phyloP scores from a whole-genome alignment of 2,797 vertebrate genomes.

The Amblyopsis hoosieri region DNA sequence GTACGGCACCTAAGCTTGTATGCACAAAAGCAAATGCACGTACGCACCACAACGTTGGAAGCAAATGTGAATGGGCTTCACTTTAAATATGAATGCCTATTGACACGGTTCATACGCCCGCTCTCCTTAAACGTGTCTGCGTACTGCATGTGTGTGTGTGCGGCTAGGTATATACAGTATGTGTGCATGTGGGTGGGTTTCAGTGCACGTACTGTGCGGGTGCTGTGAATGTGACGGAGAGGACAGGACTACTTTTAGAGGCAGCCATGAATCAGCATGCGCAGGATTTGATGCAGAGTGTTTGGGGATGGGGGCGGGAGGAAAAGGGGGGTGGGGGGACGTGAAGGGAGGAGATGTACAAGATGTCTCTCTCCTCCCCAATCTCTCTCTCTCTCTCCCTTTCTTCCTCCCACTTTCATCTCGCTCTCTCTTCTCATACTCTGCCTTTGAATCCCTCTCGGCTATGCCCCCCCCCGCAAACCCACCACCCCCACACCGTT shows the following conservation, averaged over 20 bases:
- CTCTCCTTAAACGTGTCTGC: neutral
- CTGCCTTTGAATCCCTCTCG: too few relatives aligned
- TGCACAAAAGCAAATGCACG: too few relatives aligned
- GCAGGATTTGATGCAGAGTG: constrained; percentile 27
- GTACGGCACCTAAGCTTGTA: too few relatives aligned
- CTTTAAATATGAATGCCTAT: too few relatives aligned
- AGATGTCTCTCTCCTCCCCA: neutral
- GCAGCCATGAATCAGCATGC: constrained; percentile 53
- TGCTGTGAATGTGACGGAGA: constrained; percentile 7
- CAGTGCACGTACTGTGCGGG: constrained; percentile 13
- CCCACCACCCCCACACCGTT: too few relatives aligned
- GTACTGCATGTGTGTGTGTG: constrained; percentile 25
- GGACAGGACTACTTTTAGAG: constrained; percentile 17
- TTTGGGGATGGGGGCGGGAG: neutral
- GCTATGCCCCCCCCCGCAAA: neutral
- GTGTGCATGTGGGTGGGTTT: constrained; percentile 1
- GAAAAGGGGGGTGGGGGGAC: neutral
- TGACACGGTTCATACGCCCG: too few relatives aligned
- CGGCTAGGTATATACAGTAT: neutral
- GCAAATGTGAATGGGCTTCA: too few relatives aligned
- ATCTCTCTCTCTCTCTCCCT: neutral
- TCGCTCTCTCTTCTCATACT: too few relatives aligned
- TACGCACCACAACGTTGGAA: too few relatives aligned
- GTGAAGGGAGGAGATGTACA: constrained; percentile 13
- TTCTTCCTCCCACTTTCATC: too few relatives aligned